Conservation (phyloP, 2,113 vertebrate species). For the Tenrec ecaudatus region DNA sequence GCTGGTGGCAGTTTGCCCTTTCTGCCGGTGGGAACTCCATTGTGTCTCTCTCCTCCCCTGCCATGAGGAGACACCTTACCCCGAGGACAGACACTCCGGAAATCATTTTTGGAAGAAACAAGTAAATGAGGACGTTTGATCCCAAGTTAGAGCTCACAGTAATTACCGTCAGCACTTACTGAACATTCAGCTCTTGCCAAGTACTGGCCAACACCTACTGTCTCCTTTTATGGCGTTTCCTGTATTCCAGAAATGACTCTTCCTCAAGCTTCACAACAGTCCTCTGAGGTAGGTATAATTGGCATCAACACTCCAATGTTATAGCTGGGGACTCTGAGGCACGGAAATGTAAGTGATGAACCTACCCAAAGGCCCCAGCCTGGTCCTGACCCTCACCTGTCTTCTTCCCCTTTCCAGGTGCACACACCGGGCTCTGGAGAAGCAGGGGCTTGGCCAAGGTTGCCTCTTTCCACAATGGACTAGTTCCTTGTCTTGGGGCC, state of each 20-base stretch:
- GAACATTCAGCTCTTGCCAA: neutral
- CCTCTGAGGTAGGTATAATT: too few relatives aligned
- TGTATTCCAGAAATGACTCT: neutral
- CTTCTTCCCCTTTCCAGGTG: neutral
- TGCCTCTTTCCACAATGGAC: too few relatives aligned
- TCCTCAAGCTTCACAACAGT: neutral
- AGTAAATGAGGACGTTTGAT: neutral
- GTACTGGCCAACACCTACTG: too few relatives aligned
- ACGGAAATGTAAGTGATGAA: neutral
- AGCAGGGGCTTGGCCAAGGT: rapidly evolving
- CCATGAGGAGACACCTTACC: too few relatives aligned
- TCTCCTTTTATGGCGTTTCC: rapidly evolving
- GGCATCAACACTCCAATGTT: too few relatives aligned
- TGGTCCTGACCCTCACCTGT: neutral
- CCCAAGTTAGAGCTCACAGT: neutral
- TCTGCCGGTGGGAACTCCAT: neutral
- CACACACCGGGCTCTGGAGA: neutral
- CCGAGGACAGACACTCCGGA: too few relatives aligned
- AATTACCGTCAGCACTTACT: neutral
- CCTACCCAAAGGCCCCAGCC: neutral
- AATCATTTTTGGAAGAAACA: neutral
- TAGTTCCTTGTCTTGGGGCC: rapidly evolving
- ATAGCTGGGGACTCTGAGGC: neutral
- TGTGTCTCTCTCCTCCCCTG: neutral
- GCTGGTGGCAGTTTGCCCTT: neutral